Evolutionary conservation across 2,888 invertebrate species (phyloP), one percentile per base, ranked within the genome.

Genomic region (Dermolepida albohirtum): DNA sequence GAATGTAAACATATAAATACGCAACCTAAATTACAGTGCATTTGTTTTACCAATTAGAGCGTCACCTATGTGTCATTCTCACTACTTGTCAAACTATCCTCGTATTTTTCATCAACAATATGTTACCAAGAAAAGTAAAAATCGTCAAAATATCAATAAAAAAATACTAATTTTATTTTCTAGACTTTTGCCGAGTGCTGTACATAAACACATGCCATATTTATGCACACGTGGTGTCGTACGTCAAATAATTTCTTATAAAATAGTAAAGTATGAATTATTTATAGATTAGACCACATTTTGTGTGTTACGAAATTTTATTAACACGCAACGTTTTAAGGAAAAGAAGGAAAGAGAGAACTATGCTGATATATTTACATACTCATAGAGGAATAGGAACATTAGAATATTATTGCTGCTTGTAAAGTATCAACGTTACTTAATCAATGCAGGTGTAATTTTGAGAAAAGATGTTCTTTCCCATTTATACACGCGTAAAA

Each of bases 381-480:
- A 27, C 16, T 2, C 27, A 34, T 47, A 16, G 40, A 14, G 39
- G 47, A 62, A 39, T 62, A 62, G 44, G 34, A 62, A 34, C 47
- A 47, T 49, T 49, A 34, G 34, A 47, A 47, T 62, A 34, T 34
- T 62, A 34, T 62, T 34, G 34, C 59, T 17, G 49, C 22, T 17
- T 8, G 59, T 62, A 62, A 22, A 49, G n/a, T 49, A 49, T n/a
- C 17, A 34, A 34, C 14, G 27, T 62, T 62, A 47, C 59, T 62
- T 47, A 34, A 62, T 47, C 16, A 62, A 27, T 47, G 59, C 59
- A 62, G 59, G 59, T 62, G 59, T 47, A 43, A 34, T 47, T n/a
- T 62, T 62, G 29, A 62, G 47, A 47, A 62, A 62, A 62, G 59
- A 62, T 62, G 59, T 62, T 62, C 6, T 34, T 22, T 22, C 34